Evolutionary conservation across 1,140 invertebrate genomes (phyloP), one percentile per base, ranked within the genome.

Genomic region (Coenobita brevimanus): DNA sequence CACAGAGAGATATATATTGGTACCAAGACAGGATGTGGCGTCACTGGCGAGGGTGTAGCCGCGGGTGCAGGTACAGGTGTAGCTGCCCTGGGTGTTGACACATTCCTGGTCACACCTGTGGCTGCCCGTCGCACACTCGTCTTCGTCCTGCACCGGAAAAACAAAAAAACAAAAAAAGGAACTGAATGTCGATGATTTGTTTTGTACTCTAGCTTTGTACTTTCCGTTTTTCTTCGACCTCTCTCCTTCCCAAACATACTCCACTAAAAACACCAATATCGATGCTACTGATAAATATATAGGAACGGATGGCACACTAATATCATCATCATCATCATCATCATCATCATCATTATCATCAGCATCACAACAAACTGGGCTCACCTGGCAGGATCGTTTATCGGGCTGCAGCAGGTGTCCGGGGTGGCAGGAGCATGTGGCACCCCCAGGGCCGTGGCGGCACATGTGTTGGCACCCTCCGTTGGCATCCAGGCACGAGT

Each of bases 401-500:
- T 94, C 93, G 0, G 93, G 90, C 41, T 90, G 87, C 10, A 93
- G 90, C 69, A 90, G 90, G 69, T 92, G 93, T 3, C 93, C 93
- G 21, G 89, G 64, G 21, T 92, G 91, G 89, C 93, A 93, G 38
- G 90, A 89, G 79, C 93, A 93, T 43, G 90, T 80, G 15, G 90
- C 93, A 67, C 92, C 92, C 21, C 93, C 93, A 91, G 89, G 91
- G 91, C 89, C 93, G 84, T 92, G 92, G 60, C 94, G 91, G 78
- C 95, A 95, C 57, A 91, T 89, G 64, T 94, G 93, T 0, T 93
- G 94, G 89, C 95, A 96, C 2, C 94, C 94, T 30, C 94, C 93
- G 3, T 94, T 94, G 89, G 62, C 46, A 93, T 92, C 92, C 41
- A 91, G 71, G 91, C 94, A 95, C 81, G 95, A 94, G 91, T 95